Base-by-base conservation (phyloP, 2,888 invertebrate genomes). In the Zaprionus obscuricornis region DNA sequence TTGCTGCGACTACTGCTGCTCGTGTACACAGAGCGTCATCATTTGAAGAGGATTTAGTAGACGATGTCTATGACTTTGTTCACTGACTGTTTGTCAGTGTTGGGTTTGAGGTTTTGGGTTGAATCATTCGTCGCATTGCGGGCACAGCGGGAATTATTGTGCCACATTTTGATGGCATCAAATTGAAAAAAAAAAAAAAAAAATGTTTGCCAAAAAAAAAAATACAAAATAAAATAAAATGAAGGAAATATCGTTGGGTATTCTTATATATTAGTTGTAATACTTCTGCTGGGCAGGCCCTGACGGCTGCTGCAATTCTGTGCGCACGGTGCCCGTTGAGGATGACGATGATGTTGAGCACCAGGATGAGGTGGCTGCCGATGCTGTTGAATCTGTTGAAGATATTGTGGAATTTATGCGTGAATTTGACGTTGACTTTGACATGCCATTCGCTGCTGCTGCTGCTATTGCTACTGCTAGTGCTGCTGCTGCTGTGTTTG, bases 301-400 rank as follows among this genome's bases (percentile, higher is more conserved):
- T 57, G 66, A 24, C 45, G 40, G n/a, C 39, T 89, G 88, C 62
- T 88, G 86, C 60, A 90, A 63, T 59, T 90, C 90, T 24, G 90
- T 90, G 76, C 89, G 88, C 55, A 90, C 90, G 3, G 90, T 90
- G 51, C 87, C 89, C 1, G 89, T 90, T 24, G 90, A 90, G 2
- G 81, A 87, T 7, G 88, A 84, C 2, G 89, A 73, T 22, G 87
- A 74, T 5, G 74, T 63, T 5, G 72, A 62, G 22, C 64, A 66
- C 20, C 57, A 65, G 43, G 81, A 77, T n/a, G n/a, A n/a, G n/a
- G n/a, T n/a, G 54, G 59, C 59, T 14, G 52, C 57, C 46, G 84
- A 83, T 18, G 69, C 58, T 29, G 70, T 67, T 7, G 71, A 66
- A 33, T 60, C 62, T 54, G 62, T 73, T 29, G 81, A 82, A n/a